These are phyloP conservation scores for Cephus sareptanus DNA, from an alignment of 2,888 invertebrate species.

Conservation along the genomic window DNA sequence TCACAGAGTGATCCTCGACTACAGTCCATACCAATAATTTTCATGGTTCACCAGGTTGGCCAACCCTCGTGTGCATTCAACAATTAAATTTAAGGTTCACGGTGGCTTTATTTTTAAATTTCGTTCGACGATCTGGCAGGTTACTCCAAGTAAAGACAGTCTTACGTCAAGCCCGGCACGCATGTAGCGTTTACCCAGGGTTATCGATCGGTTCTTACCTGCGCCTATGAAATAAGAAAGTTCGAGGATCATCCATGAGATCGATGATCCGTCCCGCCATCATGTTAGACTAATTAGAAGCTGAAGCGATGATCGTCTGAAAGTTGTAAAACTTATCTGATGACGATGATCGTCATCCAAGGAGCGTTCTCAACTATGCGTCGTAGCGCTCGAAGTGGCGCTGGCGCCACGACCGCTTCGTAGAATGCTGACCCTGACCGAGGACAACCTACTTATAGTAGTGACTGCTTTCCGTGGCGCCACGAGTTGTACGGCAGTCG, in stretches of 20 bases:
- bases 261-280: background rate
- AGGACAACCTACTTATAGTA: conserved; percentile 44
- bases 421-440: conserved; percentile 48
- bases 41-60: too few species aligned
- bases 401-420: conserved; percentile 15
- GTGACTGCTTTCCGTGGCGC: background rate
- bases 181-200: background rate
- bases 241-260: background rate
- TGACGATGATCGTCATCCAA: background rate
- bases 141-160: background rate
- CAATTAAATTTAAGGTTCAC: too few species aligned
- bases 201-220: background rate
- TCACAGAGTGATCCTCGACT: background rate
- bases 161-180: background rate
- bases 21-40: background rate
- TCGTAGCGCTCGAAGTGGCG: background rate
- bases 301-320: background rate
- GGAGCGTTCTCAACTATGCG: background rate
- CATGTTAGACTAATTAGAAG: background rate
- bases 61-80: too few species aligned
- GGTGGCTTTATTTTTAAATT: too few species aligned
- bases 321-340: background rate
- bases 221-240: background rate
- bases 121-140: too few species aligned
- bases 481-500: background rate